Conservation (phyloP, 2,113 vertebrate genomes). For the Elephas maximus region DNA sequence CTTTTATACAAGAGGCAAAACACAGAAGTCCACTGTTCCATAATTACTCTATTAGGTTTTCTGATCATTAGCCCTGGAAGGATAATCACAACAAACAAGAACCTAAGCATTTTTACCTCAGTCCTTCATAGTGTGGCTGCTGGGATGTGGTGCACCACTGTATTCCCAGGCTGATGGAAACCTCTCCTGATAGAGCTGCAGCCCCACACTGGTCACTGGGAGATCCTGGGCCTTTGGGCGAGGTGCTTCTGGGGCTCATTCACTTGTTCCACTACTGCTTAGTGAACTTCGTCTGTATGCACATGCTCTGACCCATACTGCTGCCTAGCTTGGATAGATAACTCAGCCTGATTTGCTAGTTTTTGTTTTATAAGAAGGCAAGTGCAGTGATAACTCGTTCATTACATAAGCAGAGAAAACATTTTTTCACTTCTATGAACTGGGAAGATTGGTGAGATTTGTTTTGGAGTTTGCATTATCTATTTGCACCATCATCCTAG, state of each 20-base stretch:
- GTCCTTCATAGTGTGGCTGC: neutral
- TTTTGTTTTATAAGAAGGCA: neutral
- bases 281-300: neutral
- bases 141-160: neutral
- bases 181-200: rapidly evolving
- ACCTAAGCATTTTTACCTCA: neutral
- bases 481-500: neutral
- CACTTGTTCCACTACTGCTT: neutral
- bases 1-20: neutral
- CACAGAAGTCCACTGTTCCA: neutral
- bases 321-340: neutral
- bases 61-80: neutral
- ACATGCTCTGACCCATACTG: rapidly evolving
- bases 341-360: neutral
- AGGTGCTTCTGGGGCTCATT: neutral
- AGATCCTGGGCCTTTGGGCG: no score
- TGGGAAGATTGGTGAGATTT: neutral
- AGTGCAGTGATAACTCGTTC: neutral
- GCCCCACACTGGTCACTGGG: rapidly evolving
- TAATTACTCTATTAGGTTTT: neutral
- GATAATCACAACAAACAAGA: neutral
- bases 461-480: neutral
- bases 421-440: neutral
- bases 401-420: neutral
- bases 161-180: neutral